Evolutionary conservation across 2,113 vertebrate species (phyloP).

Genomic region (Chroicocephalus ridibundus): DNA sequence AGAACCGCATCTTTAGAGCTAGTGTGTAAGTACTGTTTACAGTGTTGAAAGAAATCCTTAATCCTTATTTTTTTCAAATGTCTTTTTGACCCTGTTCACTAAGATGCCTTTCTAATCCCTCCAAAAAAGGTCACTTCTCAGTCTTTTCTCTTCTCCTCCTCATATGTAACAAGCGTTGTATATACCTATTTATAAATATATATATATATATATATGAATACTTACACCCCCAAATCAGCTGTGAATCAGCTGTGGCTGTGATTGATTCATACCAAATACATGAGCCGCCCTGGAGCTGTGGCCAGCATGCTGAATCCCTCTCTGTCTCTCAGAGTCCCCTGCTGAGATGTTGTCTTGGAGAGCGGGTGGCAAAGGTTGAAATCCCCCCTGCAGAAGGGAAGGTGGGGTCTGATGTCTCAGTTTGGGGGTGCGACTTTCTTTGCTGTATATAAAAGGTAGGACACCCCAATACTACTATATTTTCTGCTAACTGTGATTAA

Average conservation of each 20-base stretch:
- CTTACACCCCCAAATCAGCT: not conserved
- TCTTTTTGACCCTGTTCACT: not conserved
- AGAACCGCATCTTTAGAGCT: not conserved
- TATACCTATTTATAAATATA: not conserved
- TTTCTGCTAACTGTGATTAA: not conserved
- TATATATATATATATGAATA: not conserved
- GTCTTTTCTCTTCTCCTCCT: not conserved
- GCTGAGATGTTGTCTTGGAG: not conserved
- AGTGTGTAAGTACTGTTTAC: not conserved
- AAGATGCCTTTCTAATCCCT: not conserved
- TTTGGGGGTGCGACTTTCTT: not conserved
- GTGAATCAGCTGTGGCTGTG: not conserved
- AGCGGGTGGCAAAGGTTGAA: not conserved
- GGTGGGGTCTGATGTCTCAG: not conserved
- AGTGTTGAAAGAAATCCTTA: not conserved
- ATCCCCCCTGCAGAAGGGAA: not conserved
- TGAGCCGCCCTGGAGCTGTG: not conserved
- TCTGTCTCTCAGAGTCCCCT: not conserved
- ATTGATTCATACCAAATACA: not conserved
- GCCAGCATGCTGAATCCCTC: not conserved
- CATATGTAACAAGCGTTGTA: not conserved
- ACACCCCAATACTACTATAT: fast-evolving
- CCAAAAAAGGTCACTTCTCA: not conserved
- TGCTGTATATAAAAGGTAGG: not conserved
- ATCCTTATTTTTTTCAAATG: not conserved